Conservation (phyloP, 2,113 vertebrate species). For the Eulemur macaco region DNA sequence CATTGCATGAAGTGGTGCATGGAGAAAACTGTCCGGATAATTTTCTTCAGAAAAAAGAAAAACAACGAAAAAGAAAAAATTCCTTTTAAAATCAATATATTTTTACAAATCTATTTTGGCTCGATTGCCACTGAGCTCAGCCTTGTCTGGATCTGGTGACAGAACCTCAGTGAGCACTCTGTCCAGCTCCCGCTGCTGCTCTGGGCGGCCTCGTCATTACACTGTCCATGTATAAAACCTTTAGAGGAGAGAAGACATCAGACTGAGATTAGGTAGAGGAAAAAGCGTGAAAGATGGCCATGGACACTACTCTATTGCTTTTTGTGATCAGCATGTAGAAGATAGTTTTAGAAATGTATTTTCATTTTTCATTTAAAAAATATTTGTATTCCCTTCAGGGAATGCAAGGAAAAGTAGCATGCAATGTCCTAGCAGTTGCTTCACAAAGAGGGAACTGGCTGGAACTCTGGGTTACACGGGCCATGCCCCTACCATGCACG, state of each 20-base stretch:
- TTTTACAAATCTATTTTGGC: neutral
- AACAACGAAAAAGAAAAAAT: neutral
- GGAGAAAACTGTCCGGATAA: neutral
- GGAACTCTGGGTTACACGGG: neutral
- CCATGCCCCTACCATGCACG: too few relatives aligned
- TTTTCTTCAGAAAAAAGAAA: neutral
- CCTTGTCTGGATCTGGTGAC: neutral
- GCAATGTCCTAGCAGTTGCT: fast-evolving
- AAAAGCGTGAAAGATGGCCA: neutral
- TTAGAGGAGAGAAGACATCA: neutral
- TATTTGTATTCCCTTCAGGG: neutral
- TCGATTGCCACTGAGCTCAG: neutral
- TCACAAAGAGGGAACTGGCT: neutral
- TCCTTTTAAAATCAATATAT: neutral
- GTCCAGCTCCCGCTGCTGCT: neutral
- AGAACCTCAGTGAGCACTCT: fast-evolving
- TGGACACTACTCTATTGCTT: neutral
- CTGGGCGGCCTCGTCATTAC: neutral
- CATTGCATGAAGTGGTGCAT: neutral
- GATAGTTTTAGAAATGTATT: neutral
- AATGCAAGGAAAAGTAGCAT: neutral
- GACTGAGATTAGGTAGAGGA: neutral
- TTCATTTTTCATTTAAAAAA: neutral
- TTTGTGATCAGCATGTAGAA: neutral
- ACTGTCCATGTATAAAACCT: neutral